Evolutionary conservation across 2,888 invertebrate genomes (phyloP), one percentile per base, ranked within the genome.

Genomic region (Callinectes sapidus): DNA sequence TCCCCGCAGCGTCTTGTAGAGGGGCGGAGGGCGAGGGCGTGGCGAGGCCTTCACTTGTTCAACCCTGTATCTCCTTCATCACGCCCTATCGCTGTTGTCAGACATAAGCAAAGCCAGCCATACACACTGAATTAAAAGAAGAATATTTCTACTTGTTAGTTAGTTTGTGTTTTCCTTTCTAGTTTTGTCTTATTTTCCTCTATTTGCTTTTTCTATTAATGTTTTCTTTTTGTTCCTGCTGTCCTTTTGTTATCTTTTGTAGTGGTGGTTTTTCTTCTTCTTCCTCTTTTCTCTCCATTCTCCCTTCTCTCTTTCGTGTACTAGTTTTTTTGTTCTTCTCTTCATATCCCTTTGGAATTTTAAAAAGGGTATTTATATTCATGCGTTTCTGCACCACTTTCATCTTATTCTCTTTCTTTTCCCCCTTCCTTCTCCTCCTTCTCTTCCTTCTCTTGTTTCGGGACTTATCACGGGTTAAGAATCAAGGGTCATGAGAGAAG

Each of bases 41-140:
- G 81, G 81, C 81, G 32, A 32, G 32, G 81, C 81, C 81, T 81
- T 81, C 81, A 35, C 35, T 35, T 81, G 81, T 35, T 35, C 35
- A 32, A 8, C 81, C 35, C 81, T 81, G 81, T 81, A 81, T 81
- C 81, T 81, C 81, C 81, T 81, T 28, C 35, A 81, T 81, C 81
- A 81, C 81, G 35, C 32, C 81, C 81, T 35, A 81, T 81, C 35
- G 81, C 81, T 35, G 35, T 81, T 81, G 81, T 81, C 81, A 32
- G 81, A 16, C 81, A n/a, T 81, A 81, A 81, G 81, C 35, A 81
- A 81, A 81, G 35, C 35, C 35, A 81, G 28, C 81, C 81, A 81
- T 81, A 81, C 16, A 32, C 81, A 35, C 18, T 81, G 81, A 16
- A 81, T 35, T 35, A 81, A 35, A 81, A 81, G 5, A 32, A 81